Evolutionary conservation across 2,113 vertebrate species (phyloP), one percentile per base, ranked within the genome.

Genomic region (Lycocorax pyrrhopterus): DNA sequence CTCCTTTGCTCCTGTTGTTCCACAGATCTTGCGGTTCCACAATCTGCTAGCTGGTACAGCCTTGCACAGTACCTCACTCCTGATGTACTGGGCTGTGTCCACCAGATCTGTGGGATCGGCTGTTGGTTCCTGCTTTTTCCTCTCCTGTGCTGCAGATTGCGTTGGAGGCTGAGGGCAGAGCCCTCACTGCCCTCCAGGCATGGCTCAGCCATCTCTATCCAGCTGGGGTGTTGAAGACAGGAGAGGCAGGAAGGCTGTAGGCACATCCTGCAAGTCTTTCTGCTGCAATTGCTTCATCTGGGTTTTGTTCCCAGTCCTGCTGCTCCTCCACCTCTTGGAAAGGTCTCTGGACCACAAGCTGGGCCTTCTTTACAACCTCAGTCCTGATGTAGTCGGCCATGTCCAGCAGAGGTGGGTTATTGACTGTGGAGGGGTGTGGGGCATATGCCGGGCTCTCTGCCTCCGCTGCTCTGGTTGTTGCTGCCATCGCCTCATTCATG

Each of bases 371-470:
- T 7, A 85, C 9, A 27, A 27, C 12, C 25, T 16, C 60, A 43
- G 25, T 15, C 4, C 16, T 30, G 35, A 67, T 1, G 4, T 16
- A 41, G 19, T 75, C 3, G 2, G 49, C 19, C 30, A 32, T 30
- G 32, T 26, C 35, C 43, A 66, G 25, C 20, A 49, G 35, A 58
- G 8, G 4, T 1, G 9, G 23, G 4, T 17, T 46, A n/a, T 30
- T 0, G 1, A 10, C 25, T 30, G 8, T 35, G 19, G 25, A 2
- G 23, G 17, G 33, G 4, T 19, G n/a, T 1, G 5, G 22, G 12
- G 12, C 23, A 16, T 23, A 7, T 64, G 14, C n/a, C 33, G n/a
- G n/a, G 12, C 15, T 19, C 29, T 37, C 33, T 73, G 37, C 7
- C 17, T 2, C 33, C 12, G 8, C 15, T 64, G 18, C 23, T 55